Evolutionary conservation across 2,113 vertebrate species (phyloP).

Genomic region (Saguinus midas): DNA sequence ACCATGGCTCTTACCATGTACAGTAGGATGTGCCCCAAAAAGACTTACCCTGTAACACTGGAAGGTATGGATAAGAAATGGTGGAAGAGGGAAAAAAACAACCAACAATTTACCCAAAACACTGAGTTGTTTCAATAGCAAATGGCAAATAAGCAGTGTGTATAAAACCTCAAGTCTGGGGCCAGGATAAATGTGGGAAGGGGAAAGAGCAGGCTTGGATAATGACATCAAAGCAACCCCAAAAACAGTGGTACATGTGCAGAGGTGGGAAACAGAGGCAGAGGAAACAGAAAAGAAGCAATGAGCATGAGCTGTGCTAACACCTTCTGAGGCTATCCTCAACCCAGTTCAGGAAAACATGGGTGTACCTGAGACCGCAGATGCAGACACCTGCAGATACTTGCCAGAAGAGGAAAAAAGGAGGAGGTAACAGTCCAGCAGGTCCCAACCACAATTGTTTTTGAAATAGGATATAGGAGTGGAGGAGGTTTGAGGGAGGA

Average conservation of each 20-base stretch:
- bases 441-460: neutral
- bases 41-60: neutral
- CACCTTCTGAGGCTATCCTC: neutral
- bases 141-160: neutral
- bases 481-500: neutral
- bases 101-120: neutral
- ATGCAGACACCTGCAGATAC: neutral
- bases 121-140: neutral
- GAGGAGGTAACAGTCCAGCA: neutral
- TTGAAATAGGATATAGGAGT: neutral
- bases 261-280: neutral
- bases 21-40: neutral
- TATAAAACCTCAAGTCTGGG: neutral
- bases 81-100: neutral
- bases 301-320: fast-evolving
- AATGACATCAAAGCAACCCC: fast-evolving
- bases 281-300: neutral
- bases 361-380: neutral
- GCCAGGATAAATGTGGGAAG: neutral
- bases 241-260: neutral
- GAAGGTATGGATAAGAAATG: neutral
- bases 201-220: neutral
- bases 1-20: neutral
- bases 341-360: neutral
- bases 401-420: neutral